phyloP scores from a whole-genome alignment of 2,113 vertebrate species.

The Alectura lathami region DNA sequence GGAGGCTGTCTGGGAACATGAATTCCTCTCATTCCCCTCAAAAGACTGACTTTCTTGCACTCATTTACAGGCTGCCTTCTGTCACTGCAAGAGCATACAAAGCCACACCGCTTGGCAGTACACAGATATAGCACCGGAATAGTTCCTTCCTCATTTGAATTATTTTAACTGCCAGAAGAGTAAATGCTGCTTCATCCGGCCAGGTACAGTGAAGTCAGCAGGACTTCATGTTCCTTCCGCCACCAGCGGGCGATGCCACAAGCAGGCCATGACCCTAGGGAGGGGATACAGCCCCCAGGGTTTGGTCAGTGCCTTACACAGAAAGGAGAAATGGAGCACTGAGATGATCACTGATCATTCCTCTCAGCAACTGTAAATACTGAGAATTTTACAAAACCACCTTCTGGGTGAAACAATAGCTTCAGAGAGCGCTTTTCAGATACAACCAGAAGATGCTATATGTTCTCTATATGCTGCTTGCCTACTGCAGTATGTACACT shows the following conservation, averaged over 20 bases:
- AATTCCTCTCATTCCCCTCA: background rate
- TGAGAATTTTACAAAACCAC: background rate
- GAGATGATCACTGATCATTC: background rate
- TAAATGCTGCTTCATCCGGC: background rate
- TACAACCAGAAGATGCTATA: background rate
- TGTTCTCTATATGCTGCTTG: background rate
- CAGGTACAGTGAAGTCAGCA: background rate
- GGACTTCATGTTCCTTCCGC: background rate
- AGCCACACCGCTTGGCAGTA: background rate
- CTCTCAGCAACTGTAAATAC: background rate
- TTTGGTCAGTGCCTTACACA: fast-evolving
- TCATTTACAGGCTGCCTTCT: background rate
- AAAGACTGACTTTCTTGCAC: background rate
- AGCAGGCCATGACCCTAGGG: fast-evolving
- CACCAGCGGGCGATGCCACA: background rate
- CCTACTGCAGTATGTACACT: fast-evolving
- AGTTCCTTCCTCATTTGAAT: background rate
- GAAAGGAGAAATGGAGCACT: background rate
- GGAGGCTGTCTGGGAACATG: background rate
- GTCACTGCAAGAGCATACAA: background rate
- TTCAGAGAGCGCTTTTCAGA: background rate
- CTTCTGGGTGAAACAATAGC: background rate
- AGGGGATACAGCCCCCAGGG: fast-evolving
- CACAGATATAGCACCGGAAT: background rate
- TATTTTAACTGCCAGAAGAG: background rate